Conservation (phyloP, 2,888 invertebrate genomes). For the Magallana nippona region DNA sequence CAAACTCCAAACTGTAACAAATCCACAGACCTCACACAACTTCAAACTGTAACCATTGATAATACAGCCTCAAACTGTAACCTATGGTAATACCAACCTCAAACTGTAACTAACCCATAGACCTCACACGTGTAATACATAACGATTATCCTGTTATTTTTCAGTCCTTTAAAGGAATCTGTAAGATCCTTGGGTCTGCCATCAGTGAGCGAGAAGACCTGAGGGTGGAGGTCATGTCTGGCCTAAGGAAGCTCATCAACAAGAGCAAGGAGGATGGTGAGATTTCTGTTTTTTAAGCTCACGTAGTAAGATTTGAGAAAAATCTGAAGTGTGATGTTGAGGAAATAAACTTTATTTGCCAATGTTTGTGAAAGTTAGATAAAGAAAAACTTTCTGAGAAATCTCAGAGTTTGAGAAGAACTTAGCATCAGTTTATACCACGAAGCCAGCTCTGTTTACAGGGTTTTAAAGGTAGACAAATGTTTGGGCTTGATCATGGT, state of each 20-base stretch:
- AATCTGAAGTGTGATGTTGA: too few species aligned
- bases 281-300: slow-evolving; percentile 38
- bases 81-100: not conserved
- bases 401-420: too few species aligned
- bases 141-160: slow-evolving; percentile 43
- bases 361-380: too few species aligned
- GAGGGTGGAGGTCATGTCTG: slow-evolving; percentile 89
- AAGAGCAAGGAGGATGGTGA: slow-evolving; percentile 83
- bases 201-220: slow-evolving; percentile 90
- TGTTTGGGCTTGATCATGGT: too few species aligned
- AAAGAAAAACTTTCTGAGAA: too few species aligned
- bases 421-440: too few species aligned
- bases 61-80: not conserved
- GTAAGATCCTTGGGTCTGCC: slow-evolving; percentile 89
- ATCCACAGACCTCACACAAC: not conserved
- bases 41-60: not conserved
- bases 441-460: too few species aligned
- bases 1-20: too few species aligned
- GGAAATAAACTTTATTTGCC: too few species aligned
- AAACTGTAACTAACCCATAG: slow-evolving; percentile 86
- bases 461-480: too few species aligned
- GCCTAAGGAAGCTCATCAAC: slow-evolving; percentile 88
- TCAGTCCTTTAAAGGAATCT: slow-evolving; percentile 84
- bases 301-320: too few species aligned
- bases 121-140: slow-evolving; percentile 69